Evolutionary conservation across 1,140 invertebrate species (phyloP).

Genomic region (Sogatella furcifera): DNA sequence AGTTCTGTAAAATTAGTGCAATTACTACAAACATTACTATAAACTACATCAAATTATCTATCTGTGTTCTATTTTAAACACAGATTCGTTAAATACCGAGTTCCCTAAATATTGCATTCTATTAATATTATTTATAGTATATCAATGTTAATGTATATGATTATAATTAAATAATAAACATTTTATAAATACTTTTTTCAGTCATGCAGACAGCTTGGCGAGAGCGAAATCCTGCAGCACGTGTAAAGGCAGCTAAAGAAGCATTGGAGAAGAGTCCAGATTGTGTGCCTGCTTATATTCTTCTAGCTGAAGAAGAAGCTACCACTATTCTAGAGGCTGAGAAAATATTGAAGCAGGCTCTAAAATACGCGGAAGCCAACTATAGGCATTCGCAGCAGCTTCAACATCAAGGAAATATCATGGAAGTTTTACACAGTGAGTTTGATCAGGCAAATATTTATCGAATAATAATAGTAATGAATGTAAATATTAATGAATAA

Average conservation of each 20-base stretch:
- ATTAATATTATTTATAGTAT: too few relatives aligned
- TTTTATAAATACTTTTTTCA: constrained; percentile 27
- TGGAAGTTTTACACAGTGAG: constrained; percentile 70
- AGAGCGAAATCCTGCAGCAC: constrained; percentile 81
- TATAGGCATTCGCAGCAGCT: constrained; percentile 71
- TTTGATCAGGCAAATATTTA: background rate
- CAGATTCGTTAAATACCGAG: too few relatives aligned
- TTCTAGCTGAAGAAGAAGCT: constrained; percentile 93
- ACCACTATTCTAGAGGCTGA: constrained; percentile 84
- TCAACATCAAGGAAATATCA: constrained; percentile 59
- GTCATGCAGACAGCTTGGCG: constrained; percentile 97
- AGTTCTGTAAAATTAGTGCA: too few relatives aligned
- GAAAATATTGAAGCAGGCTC: constrained; percentile 67
- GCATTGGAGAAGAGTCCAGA: constrained; percentile 86
- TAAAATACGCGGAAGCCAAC: constrained; percentile 79
- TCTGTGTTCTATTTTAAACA: too few relatives aligned
- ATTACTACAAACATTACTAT: too few relatives aligned
- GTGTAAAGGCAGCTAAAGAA: constrained; percentile 86
- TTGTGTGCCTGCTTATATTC: constrained; percentile 90
- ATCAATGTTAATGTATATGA: too few relatives aligned
- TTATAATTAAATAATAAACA: constrained; percentile 4
- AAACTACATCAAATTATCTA: too few relatives aligned
- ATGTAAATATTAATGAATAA: too few relatives aligned
- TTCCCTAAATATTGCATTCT: too few relatives aligned
- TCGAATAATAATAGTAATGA: too few relatives aligned